phyloP scores from a whole-genome alignment of 2,113 vertebrate genomes.

The Phoxinus phoxinus region DNA sequence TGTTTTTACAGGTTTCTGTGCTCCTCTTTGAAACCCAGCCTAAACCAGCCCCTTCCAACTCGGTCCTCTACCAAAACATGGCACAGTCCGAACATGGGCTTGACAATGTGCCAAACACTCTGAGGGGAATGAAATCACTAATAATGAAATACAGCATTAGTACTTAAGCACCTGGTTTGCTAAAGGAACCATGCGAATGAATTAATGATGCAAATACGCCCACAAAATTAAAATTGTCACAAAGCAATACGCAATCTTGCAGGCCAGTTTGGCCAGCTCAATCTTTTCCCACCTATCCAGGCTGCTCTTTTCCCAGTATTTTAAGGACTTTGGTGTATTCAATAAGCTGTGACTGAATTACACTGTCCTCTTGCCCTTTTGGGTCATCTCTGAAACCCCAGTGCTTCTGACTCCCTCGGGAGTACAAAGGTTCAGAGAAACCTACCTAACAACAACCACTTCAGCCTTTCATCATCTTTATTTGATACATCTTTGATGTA shows the following conservation, averaged over 20 bases:
- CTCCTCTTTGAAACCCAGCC: conserved; percentile 73
- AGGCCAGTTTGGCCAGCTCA: not conserved
- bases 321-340: not conserved
- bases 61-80: conserved; percentile 74
- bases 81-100: conserved; percentile 37
- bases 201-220: not conserved
- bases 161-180: not conserved
- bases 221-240: not conserved
- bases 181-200: not conserved
- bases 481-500: conserved; percentile 34
- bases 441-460: conserved; percentile 56
- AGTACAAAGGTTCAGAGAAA: conserved; percentile 66
- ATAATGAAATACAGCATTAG: not conserved
- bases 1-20: conserved; percentile 89
- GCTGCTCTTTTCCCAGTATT: not conserved
- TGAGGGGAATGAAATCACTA: not conserved
- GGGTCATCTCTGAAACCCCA: conserved; percentile 59
- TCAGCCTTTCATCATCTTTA: conserved; percentile 62
- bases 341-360: not conserved
- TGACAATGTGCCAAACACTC: conserved; percentile 48
- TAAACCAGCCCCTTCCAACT: conserved; percentile 73
- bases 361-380: conserved; percentile 36
- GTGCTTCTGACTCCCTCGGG: conserved; percentile 70
- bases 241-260: not conserved
- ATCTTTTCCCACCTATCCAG: conserved; percentile 5